These are phyloP conservation scores for Corythucha ciliata DNA, from an alignment of 2,888 invertebrate species.

Conservation along the genomic window DNA sequence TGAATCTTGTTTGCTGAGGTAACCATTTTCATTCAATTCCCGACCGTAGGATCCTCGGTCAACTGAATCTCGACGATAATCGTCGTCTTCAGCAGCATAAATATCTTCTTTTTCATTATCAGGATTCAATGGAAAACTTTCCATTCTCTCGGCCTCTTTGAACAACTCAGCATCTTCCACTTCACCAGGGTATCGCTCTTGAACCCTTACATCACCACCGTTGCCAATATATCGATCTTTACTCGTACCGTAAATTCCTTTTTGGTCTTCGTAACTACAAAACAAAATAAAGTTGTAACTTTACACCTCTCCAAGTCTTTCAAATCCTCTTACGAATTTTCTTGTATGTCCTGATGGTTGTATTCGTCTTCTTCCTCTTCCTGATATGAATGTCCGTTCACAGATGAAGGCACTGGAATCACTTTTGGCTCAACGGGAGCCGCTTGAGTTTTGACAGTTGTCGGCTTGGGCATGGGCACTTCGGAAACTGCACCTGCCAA, in stretches of 20 bases:
- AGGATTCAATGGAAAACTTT: too few relatives aligned
- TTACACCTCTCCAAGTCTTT: not conserved
- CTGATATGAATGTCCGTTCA: slow-evolving; percentile 38
- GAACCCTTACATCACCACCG: too few relatives aligned
- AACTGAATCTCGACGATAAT: too few relatives aligned
- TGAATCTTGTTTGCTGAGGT: slow-evolving; percentile 19
- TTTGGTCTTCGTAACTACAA: slow-evolving; percentile 17
- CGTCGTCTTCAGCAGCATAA: not conserved
- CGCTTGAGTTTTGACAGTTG: slow-evolving; percentile 13
- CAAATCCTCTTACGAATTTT: not conserved
- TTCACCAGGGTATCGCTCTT: not conserved
- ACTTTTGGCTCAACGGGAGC: slow-evolving; percentile 34
- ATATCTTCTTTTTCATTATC: not conserved
- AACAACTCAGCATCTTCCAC: slow-evolving; percentile 33
- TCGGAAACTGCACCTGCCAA: slow-evolving; percentile 20
- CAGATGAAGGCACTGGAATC: slow-evolving; percentile 31
- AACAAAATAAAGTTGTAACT: not conserved
- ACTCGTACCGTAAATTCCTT: slow-evolving; percentile 20
- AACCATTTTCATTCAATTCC: slow-evolving; percentile 17
- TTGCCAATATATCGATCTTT: too few relatives aligned
- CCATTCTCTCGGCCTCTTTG: slow-evolving; percentile 37
- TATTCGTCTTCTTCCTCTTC: slow-evolving; percentile 27
- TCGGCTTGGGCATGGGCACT: slow-evolving; percentile 20
- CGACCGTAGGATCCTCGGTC: too few relatives aligned
- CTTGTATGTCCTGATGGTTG: slow-evolving; percentile 17